phyloP scores from a whole-genome alignment of 2,797 vertebrate genomes.

The Psittacula echo region DNA sequence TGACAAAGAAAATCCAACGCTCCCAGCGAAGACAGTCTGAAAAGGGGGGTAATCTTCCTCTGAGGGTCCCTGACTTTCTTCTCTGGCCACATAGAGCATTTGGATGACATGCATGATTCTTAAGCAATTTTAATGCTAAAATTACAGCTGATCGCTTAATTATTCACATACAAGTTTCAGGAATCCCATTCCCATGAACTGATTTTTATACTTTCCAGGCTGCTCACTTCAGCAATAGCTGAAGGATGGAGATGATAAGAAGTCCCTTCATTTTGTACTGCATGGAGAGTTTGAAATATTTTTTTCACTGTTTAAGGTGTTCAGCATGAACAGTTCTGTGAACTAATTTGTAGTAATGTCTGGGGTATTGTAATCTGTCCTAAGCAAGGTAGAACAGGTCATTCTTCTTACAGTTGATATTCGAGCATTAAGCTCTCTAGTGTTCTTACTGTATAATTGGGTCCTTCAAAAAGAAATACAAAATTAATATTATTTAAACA shows the following conservation, averaged over 20 bases:
- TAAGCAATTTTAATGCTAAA: not conserved
- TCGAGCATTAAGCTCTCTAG: not conserved
- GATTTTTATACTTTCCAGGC: not conserved
- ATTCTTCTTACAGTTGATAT: not conserved
- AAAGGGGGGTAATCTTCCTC: not conserved
- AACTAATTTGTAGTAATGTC: not conserved
- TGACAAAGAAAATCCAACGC: not conserved
- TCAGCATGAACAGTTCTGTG: not conserved
- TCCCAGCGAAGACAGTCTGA: not conserved
- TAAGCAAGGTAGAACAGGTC: not conserved
- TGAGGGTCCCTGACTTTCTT: not conserved
- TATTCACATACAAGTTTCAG: not conserved
- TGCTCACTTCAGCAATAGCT: not conserved
- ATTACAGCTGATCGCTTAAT: not conserved
- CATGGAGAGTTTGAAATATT: not conserved
- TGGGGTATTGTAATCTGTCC: not conserved
- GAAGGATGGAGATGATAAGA: not conserved
- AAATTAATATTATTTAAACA: constrained; percentile 6
- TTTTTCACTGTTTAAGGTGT: not conserved
- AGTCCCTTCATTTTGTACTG: not conserved
- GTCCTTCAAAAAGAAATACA: not conserved
- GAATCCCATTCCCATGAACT: not conserved
- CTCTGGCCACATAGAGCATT: not conserved
- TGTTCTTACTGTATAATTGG: not conserved
- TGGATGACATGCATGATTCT: not conserved